Evolutionary conservation across 2,888 invertebrate species (phyloP), one percentile per base, ranked within the genome.

Genomic region (Alviniconcha strummeri): DNA sequence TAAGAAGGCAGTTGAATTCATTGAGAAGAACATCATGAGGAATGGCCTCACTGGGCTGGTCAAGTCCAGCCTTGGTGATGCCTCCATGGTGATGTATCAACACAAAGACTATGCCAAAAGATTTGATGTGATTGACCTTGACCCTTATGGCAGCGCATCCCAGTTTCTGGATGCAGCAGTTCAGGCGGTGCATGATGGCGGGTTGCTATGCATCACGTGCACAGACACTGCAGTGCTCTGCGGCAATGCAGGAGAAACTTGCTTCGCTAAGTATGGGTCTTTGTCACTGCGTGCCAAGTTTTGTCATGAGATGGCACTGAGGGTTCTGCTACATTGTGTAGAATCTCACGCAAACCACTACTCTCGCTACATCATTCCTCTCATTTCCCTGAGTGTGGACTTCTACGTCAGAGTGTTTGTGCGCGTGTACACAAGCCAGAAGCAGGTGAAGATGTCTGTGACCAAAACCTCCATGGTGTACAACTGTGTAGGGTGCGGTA

Each of bases 381-480:
- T 99, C 75, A 93, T 99, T 4, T 97, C 97, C 56, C 94, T 99
- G 87, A 98, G 98, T 54, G 97, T 97, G 0, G 99, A 99, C 94
- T 99, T 99, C 94, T 99, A 99, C 93, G 96, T 99, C 71, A 95
- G 99, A 85, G 96, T 99, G 11, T 98, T 99, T 93, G 97, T 99
- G 0, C 96, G 96, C 90, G 95, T 99, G 0, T 96, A 95, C 89
- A 95, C 96, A 0, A 96, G 98, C 69, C 97, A 97, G 81, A 94
- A 95, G 74, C 96, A 96, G 89, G 98, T 98, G 91, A 99, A 99
- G 94, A 95, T 96, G 74, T 90, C 92, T 0, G 89, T 89, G 82
- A 97, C 97, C 90, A 98, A 98, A 92, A 95, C 97, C 80, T 96
- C 98, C 0, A 96, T 96, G 95, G 96, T 98, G 4, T 97, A 97